Evolutionary conservation across 2,797 vertebrate species (phyloP), one percentile per base, ranked within the genome.

Genomic region (Falco novaeseelandiae): DNA sequence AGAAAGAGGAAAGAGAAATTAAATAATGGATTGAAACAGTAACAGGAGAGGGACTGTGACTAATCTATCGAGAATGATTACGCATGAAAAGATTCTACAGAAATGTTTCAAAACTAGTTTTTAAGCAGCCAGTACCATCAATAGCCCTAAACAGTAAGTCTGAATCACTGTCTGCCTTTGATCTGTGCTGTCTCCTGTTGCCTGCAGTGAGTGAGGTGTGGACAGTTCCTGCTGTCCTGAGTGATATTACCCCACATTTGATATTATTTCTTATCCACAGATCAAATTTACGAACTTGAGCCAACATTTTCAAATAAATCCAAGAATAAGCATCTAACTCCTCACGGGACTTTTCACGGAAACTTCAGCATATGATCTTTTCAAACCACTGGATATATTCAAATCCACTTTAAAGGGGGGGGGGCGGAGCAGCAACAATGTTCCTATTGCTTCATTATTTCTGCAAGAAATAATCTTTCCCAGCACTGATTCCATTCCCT

Each of bases 391-490:
- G n/a, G 32, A n/a, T 95, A 34, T 54, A 76, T 85, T 78, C 57
- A 93, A 91, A 92, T 78, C 44, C 22, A 51, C 30, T 82, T 46
- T 46, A 62, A 83, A 80, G 6, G 30, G 6, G 42, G 42, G 4
- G 3, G 12, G 5, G 0, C 5, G 2, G 6, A 30, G 6, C 9
- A 14, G 6, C 18, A 70, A 7, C 32, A 89, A 10, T 19, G 46
- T 73, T 95, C 48, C 40, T 62, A 70, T 61, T 87, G 58, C 71
- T 91, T 78, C 82, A 91, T 81, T 94, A 86, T 72, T 93, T 90
- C 85, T 93, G n/a, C 46, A 76, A 71, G 32, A 80, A 93, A 83
- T 93, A 78, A 80, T 85, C 71, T 77, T 88, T 92, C 61, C 82
- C 84, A 92, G 82, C 67, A 81, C 42, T 32, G 72, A 90, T 79